Conservation (phyloP, 2,888 invertebrate species). For the Entomobrya multifasciata region DNA sequence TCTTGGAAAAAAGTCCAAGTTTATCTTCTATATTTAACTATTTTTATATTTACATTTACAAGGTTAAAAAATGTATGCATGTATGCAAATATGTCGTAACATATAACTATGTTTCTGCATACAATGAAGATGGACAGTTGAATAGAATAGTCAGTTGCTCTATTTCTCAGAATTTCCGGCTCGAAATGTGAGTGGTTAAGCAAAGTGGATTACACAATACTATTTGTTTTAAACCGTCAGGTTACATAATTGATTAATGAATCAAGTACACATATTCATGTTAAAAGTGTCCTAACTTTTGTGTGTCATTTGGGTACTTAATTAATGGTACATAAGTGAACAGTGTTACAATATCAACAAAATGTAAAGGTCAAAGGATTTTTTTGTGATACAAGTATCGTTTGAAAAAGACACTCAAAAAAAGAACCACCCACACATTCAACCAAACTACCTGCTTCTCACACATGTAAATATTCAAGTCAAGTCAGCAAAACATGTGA, state of each 20-base stretch:
- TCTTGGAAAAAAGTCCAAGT: too few species aligned
- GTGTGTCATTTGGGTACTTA: neutral
- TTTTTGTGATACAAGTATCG: neutral
- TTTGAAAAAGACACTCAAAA: neutral
- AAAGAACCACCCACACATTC: neutral
- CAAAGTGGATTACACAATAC: too few species aligned
- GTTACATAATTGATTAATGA: neutral
- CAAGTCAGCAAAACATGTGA: neutral
- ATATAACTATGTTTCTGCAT: too few species aligned
- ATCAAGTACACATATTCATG: neutral
- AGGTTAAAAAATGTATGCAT: slow-evolving; percentile 31
- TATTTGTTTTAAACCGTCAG: neutral
- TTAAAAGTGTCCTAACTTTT: too few species aligned
- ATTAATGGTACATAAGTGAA: too few species aligned
- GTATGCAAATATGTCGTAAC: too few species aligned
- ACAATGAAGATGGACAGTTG: slow-evolving; percentile 1
- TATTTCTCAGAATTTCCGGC: neutral
- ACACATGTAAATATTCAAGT: too few species aligned
- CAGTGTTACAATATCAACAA: too few species aligned
- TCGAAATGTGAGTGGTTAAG: too few species aligned
- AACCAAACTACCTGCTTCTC: too few species aligned
- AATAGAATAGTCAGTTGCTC: too few species aligned
- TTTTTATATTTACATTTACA: slow-evolving; percentile 42
- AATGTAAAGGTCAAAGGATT: too few species aligned
- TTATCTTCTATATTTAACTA: neutral